A percentile compares a stretch with the other conserved stretches of the same genome.
phyloP scores from a whole-genome alignment of 2,888 invertebrate species.

The Drosophila fungiperda region DNA sequence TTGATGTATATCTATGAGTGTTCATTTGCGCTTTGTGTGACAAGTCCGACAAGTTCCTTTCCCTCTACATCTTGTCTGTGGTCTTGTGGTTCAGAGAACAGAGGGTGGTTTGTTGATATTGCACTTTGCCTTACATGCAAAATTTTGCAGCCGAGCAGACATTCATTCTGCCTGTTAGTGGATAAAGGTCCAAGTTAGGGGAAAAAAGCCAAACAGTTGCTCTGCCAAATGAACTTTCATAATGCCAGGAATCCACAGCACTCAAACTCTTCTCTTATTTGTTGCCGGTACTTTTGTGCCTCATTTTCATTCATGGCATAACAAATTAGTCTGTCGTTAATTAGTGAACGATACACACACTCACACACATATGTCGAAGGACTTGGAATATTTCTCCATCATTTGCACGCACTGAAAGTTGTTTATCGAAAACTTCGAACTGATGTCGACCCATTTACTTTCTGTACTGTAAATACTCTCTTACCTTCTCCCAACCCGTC shows the following conservation, averaged over 20 bases:
- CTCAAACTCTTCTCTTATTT: conserved; percentile 19
- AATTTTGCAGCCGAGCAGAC: conserved; percentile 54
- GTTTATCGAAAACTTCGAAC: conserved; percentile 15
- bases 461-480: conserved; percentile 41
- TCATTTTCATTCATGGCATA: conserved; percentile 62
- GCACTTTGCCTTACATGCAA: conserved; percentile 78
- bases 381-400: conserved; percentile 76
- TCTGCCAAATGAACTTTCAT: conserved; percentile 78
- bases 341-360: conserved; percentile 65
- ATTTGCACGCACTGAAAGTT: conserved; percentile 70
- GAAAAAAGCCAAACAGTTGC: conserved; percentile 78
- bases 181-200: conserved; percentile 29
- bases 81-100: conserved; percentile 6
- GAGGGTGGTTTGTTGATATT: conserved; percentile 69
- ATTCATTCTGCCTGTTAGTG: neutral
- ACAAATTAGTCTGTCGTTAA: conserved; percentile 81
- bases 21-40: conserved; percentile 69
- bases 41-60: conserved; percentile 53
- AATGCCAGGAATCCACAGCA: conserved; percentile 46
- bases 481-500: conserved; percentile 1
- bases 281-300: conserved; percentile 12
- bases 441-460: conserved; percentile 45
- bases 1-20: conserved; percentile 7
- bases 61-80: conserved; percentile 6
- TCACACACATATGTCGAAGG: conserved; percentile 31